Base-by-base conservation (phyloP, 2,113 vertebrate genomes). In the Artemisiospiza belli region DNA sequence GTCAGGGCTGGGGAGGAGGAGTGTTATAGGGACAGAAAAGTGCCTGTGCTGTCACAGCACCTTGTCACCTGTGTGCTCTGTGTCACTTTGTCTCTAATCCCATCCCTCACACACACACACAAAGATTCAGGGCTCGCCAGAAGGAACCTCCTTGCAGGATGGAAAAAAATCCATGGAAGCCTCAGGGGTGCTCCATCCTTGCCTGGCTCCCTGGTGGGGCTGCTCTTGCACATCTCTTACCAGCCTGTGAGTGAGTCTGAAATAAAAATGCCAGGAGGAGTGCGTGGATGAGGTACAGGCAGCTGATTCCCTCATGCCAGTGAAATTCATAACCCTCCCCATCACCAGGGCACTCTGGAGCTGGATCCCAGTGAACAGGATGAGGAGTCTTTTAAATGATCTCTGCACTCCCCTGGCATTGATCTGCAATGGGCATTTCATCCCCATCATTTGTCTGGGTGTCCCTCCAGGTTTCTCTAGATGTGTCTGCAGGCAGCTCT, bases 351-450 rank as follows among this genome's bases (percentile, higher is more conserved):
- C 61, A 46, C 73, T 67, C n/a, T 27, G 61, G 72, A 87, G 69
- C 73, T 89, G 83, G 68, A 79, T 78, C 63, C 59, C 46, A 46
- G 64, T 21, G 78, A 88, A 73, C 58, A 90, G 81, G 21, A 63
- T 33, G 78, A 90, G 61, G 46, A 25, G 49, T 87, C 87, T 94
- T 89, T 95, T 87, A 92, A 95, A 88, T 88, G 91, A 95, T 92
- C 86, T 83, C 57, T 66, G 6, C 1, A 35, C 72, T 84, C 52
- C 85, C 87, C 92, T 79, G 35, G 37, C 91, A 95, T 62, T 90
- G 95, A 93, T 97, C 89, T 88, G 82, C 58, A 79, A 83, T 51
- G 76, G 72, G 86, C 82, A 94, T 96, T 96, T 96, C 64, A 86
- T 97, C 96, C 68, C 88, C 86, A 74, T 93, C 67, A 95, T 79